These are phyloP conservation scores for Eupithecia centaureata DNA, from an alignment of 2,888 invertebrate species.

Conservation along the genomic window DNA sequence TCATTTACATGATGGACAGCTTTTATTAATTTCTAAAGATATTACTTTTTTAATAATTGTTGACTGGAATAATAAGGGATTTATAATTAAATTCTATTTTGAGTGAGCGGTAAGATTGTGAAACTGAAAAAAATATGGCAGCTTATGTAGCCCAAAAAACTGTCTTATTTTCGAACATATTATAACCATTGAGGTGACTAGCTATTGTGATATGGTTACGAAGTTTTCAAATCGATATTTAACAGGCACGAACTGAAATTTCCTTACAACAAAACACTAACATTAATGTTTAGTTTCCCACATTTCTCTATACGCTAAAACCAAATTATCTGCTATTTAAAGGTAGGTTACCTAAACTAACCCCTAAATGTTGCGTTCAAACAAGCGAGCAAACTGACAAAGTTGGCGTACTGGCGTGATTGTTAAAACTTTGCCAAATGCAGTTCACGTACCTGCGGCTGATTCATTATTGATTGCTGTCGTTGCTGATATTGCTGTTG, in stretches of 20 bases:
- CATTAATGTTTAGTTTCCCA: too few species aligned
- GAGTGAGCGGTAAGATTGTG: too few species aligned
- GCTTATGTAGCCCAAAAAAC: too few species aligned
- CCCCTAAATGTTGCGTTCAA: slow-evolving; percentile 57
- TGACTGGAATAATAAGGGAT: too few species aligned
- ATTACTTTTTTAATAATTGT: too few species aligned
- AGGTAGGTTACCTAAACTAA: neutral
- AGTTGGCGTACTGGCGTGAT: slow-evolving; percentile 58
- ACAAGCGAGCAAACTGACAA: slow-evolving; percentile 56
- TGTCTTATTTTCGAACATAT: too few species aligned
- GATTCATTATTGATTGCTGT: neutral
- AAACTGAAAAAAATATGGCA: too few species aligned
- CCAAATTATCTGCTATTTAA: neutral
- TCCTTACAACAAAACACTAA: neutral
- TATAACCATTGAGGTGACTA: too few species aligned
- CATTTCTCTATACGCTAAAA: neutral
- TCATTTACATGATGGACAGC: too few species aligned
- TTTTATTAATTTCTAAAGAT: too few species aligned
- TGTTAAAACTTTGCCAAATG: slow-evolving; percentile 66
- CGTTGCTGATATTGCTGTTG: neutral
- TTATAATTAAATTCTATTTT: too few species aligned
- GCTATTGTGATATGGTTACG: too few species aligned
- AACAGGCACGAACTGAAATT: neutral
- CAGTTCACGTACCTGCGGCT: neutral
- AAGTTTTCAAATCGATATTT: neutral